Conservation (phyloP, 2,797 vertebrate species). For the Anguilla marmorata region DNA sequence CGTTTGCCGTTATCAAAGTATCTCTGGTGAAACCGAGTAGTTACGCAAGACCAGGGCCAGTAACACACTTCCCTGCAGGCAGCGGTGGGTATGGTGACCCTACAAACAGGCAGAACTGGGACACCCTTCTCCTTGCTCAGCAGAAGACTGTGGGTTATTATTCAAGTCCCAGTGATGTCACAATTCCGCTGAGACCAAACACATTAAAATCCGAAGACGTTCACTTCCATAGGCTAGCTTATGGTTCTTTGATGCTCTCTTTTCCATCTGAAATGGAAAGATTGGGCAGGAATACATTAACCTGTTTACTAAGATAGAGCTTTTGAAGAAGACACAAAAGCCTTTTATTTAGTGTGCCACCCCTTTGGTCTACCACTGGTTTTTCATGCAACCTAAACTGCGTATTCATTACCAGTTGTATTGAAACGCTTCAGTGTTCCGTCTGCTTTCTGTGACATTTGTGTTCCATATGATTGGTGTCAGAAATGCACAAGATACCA, state of each 20-base stretch:
- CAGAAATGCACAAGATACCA: background rate
- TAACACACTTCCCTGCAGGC: background rate
- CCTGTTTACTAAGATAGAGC: slow-evolving; percentile 3
- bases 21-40: background rate
- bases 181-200: background rate
- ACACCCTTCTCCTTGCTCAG: background rate
- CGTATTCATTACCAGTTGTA: background rate
- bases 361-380: background rate
- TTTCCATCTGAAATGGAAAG: background rate
- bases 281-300: background rate
- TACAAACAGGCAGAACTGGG: background rate
- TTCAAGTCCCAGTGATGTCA: background rate
- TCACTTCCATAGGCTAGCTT: background rate
- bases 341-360: background rate
- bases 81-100: background rate
- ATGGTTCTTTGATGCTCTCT: background rate
- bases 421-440: background rate
- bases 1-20: no score
- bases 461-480: background rate
- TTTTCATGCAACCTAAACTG: background rate
- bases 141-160: background rate
- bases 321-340: slow-evolving; percentile 2
- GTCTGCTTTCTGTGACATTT: background rate
- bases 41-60: background rate
- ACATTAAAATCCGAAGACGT: background rate